These are phyloP conservation scores for Cheilosia vulpina DNA, from an alignment of 2,888 invertebrate species.

Conservation along the genomic window DNA sequence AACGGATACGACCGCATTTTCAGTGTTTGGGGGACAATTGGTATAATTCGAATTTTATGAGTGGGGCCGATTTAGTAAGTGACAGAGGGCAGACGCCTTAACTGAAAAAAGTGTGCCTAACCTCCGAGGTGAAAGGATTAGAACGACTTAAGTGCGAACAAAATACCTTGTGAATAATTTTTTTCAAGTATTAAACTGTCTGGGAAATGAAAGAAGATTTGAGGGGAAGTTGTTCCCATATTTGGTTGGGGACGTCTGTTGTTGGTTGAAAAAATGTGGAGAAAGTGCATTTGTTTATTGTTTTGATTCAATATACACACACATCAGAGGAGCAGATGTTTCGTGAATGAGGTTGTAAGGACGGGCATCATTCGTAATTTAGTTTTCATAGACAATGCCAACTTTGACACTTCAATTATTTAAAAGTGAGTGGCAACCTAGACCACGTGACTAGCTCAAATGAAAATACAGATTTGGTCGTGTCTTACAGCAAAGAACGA, in stretches of 20 bases:
- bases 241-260: background rate
- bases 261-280: too few species aligned
- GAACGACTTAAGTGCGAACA: background rate
- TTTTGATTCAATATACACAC: too few species aligned
- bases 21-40: conserved; percentile 25
- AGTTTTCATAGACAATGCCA: too few species aligned
- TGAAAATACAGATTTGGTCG: too few species aligned
- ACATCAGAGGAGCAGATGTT: too few species aligned
- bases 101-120: background rate
- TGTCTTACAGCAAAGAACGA: too few species aligned
- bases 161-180: background rate
- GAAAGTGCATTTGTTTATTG: too few species aligned
- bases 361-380: too few species aligned
- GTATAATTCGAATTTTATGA: conserved; percentile 13
- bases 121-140: conserved; percentile 22
- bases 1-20: conserved; percentile 31
- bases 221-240: background rate
- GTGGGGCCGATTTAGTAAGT: background rate
- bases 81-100: background rate
- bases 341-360: too few species aligned
- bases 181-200: background rate
- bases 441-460: too few species aligned
- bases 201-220: background rate
- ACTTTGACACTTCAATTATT: too few species aligned
- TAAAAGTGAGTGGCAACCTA: too few species aligned